Percentiles rank a stretch among this genome's conserved stretches.
Conservation (phyloP, 2,888 invertebrate genomes). For the Boloria euphrosyne region DNA sequence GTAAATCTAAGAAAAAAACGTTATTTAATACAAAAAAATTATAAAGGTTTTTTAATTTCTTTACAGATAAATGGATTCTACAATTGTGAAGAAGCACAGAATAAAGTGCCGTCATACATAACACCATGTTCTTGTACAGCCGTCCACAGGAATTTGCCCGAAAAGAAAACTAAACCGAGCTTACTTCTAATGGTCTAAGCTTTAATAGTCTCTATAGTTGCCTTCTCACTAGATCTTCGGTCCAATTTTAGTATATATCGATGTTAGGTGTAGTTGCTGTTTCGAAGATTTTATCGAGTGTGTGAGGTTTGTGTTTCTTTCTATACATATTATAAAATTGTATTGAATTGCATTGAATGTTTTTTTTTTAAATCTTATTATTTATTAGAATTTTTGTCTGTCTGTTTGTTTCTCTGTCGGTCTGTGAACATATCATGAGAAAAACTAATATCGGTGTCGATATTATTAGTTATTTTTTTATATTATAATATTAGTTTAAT, state of each 20-base stretch:
- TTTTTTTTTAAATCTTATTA: too few relatives aligned
- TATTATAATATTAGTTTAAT: too few relatives aligned
- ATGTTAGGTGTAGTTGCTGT: slow-evolving; percentile 43
- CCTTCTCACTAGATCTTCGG: slow-evolving; percentile 71
- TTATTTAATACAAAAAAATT: not conserved
- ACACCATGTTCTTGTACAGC: slow-evolving; percentile 43
- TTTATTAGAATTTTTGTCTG: too few relatives aligned
- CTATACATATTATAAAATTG: not conserved
- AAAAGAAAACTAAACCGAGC: slow-evolving; percentile 65
- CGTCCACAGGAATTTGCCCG: slow-evolving; percentile 38
- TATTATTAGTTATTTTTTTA: too few relatives aligned
- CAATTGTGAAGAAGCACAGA: slow-evolving; percentile 45
- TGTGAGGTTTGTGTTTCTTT: slow-evolving; percentile 34
- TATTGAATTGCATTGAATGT: too few relatives aligned
- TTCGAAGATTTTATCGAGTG: slow-evolving; percentile 25
- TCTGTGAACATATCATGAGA: too few relatives aligned
- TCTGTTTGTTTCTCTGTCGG: too few relatives aligned
- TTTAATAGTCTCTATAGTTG: slow-evolving; percentile 61
- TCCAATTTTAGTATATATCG: slow-evolving; percentile 62
- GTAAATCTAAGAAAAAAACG: too few relatives aligned
- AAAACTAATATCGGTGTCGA: too few relatives aligned
- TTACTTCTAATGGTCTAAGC: slow-evolving; percentile 52
- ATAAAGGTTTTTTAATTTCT: slow-evolving; percentile 13
- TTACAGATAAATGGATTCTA: slow-evolving; percentile 48
- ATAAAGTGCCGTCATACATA: slow-evolving; percentile 38